Base-by-base conservation (phyloP, 2,888 invertebrate genomes). In the Harpagoxenus sublaevis region DNA sequence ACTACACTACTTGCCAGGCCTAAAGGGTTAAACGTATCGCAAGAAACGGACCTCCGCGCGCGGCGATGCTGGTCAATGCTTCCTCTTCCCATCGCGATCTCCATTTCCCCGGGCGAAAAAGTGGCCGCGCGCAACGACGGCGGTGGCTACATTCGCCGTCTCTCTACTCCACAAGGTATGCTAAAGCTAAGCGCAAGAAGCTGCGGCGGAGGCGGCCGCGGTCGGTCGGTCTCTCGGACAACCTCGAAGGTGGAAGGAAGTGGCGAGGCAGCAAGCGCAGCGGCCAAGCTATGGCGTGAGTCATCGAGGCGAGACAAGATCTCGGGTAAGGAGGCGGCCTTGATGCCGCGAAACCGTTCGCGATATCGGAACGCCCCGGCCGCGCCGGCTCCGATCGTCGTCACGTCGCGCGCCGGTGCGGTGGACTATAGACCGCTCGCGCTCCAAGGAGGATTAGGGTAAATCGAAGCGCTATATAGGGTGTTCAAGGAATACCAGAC, bases 271-370 rank as follows among this genome's bases (percentile, higher is more conserved):
- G 87, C 83, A 86, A 88, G 87, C 89, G 87, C 89, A 84, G 79
- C 79, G 71, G 71, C 71, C 79, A 77, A 57, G 87, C 86, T 90
- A 90, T n/a, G 90, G 87, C 88, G 90, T 90, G 90, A 91, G 88
- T 91, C 91, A 90, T 91, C 90, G 87, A 84, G 89, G 79, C 71
- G 71, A 92, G 92, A 93, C 92, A 93, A 93, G 92, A 93, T 92
- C 93, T 91, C 92, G 90, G 86, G 92, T 93, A 92, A 92, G 92
- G 93, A 92, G 91, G 92, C 93, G 93, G 92, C 93, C 93, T 93
- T 93, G 92, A 90, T 92, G 92, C 90, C 86, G 91, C 90, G 84
- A 92, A 93, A 93, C 92, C 91, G 91, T 92, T 91, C 85, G 90
- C 91, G 92, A 92, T 92, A 92, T 92, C 92, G 90, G 89, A 89